phyloP scores from a whole-genome alignment of 64 coral and sea anemone genomes.

The Stichodactyla helianthus region DNA sequence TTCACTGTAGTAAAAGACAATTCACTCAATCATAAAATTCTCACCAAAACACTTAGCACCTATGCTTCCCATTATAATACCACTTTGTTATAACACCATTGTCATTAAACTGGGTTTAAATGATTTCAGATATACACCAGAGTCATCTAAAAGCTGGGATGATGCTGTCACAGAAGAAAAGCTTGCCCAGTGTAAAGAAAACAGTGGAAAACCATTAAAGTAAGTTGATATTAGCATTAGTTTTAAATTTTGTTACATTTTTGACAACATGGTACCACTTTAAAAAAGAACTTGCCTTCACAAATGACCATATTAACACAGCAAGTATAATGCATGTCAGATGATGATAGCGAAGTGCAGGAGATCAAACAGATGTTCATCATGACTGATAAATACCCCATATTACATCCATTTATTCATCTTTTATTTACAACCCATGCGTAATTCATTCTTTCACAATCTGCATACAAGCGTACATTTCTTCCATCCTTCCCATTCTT shows the following conservation, averaged over 20 bases:
- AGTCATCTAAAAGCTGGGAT: slow-evolving; percentile 71
- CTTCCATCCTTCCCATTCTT: slow-evolving; percentile 7
- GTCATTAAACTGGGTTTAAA: background rate
- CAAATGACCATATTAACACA: background rate
- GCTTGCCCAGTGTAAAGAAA: background rate
- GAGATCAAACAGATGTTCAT: slow-evolving; percentile 42
- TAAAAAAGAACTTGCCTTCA: too few relatives aligned
- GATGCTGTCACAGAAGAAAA: slow-evolving; percentile 61
- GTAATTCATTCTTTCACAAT: background rate
- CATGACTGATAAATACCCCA: slow-evolving; percentile 10
- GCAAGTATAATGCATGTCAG: slow-evolving; percentile 56
- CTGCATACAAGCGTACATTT: background rate
- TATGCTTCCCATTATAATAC: background rate
- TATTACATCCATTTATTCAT: slow-evolving; percentile 2
- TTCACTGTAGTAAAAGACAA: too few relatives aligned
- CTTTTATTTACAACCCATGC: background rate
- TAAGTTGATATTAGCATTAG: background rate
- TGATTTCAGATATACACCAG: slow-evolving; percentile 63
- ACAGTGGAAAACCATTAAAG: background rate
- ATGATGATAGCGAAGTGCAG: slow-evolving; percentile 98
- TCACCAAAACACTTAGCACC: too few relatives aligned
- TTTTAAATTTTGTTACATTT: background rate
- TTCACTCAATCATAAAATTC: too few relatives aligned
- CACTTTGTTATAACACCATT: too few relatives aligned
- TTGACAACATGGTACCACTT: too few relatives aligned